Conservation (phyloP, 2,888 invertebrate genomes). For the Drosophila cognata region DNA sequence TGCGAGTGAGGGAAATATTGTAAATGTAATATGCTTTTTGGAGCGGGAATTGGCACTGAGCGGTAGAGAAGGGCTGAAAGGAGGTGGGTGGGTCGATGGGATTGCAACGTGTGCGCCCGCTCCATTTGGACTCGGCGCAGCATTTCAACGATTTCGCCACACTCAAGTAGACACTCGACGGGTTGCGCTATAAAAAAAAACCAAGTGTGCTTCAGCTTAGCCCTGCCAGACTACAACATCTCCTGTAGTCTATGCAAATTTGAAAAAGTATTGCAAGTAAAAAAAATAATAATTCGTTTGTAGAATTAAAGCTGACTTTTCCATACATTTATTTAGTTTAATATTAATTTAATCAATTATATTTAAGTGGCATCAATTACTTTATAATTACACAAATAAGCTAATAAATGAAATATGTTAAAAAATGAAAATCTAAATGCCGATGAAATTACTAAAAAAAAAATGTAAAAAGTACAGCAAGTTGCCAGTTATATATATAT, state of each 20-base stretch:
- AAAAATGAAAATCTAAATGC: background rate
- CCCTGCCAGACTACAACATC: slow-evolving; percentile 7
- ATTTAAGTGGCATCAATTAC: background rate
- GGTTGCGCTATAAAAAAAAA: slow-evolving; percentile 42
- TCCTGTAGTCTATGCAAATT: slow-evolving; percentile 17
- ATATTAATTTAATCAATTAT: background rate
- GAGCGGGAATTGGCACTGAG: slow-evolving; percentile 5
- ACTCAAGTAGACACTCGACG: slow-evolving; percentile 64
- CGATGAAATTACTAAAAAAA: background rate
- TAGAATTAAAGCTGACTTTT: background rate
- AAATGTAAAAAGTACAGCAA: background rate
- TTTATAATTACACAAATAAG: background rate
- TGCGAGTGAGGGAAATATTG: slow-evolving; percentile 68
- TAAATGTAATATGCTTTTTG: slow-evolving; percentile 76
- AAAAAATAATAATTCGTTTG: background rate
- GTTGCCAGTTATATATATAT: background rate
- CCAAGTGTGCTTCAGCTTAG: slow-evolving; percentile 5
- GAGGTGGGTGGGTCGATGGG: background rate
- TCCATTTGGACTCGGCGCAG: slow-evolving; percentile 42
- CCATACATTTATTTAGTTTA: background rate
- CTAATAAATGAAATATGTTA: background rate
- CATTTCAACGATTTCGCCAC: slow-evolving; percentile 63
- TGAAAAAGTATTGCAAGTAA: background rate
- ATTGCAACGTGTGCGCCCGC: slow-evolving; percentile 31
- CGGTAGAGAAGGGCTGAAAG: background rate